Conservation (phyloP, 2,113 vertebrate species). For the Cyprinodon variegatus region DNA sequence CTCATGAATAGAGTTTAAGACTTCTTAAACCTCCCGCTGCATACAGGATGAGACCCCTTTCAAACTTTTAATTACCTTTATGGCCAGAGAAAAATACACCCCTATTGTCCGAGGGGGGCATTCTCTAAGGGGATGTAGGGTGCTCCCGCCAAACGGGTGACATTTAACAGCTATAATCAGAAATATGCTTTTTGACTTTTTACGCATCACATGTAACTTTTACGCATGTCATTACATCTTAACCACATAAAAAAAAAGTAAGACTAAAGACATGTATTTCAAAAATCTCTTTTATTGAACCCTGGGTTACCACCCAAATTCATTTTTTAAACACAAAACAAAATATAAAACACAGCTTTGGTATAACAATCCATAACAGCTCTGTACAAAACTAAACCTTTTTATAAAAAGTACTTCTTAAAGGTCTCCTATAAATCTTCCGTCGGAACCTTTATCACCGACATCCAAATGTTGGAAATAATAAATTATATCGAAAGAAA, state of each 20-base stretch:
- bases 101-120: slow-evolving; percentile 63
- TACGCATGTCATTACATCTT: slow-evolving; percentile 4
- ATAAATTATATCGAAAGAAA: slow-evolving; percentile 70
- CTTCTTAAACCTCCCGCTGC: slow-evolving; percentile 87
- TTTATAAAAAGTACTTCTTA: slow-evolving; percentile 81
- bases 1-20: slow-evolving; percentile 84
- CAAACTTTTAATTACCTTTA: slow-evolving; percentile 89
- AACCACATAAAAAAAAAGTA: slow-evolving; percentile 5
- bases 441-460: slow-evolving; percentile 81
- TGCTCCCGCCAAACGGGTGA: slow-evolving; percentile 66
- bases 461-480: slow-evolving; percentile 85
- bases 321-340: slow-evolving; percentile 66
- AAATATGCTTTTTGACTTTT: neutral
- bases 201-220: slow-evolving; percentile 9
- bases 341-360: slow-evolving; percentile 88
- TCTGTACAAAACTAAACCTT: slow-evolving; percentile 90
- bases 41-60: slow-evolving; percentile 90
- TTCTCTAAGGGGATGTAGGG: slow-evolving; percentile 56
- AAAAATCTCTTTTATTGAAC: slow-evolving; percentile 76
- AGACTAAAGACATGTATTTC: slow-evolving; percentile 32
- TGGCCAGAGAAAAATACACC: slow-evolving; percentile 79
- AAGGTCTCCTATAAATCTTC: slow-evolving; percentile 75
- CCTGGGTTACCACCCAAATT: slow-evolving; percentile 58
- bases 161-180: slow-evolving; percentile 12
- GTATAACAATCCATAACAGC: slow-evolving; percentile 85